Evolutionary conservation across 2,113 vertebrate species (phyloP).

Genomic region (Saguinus imperator): DNA sequence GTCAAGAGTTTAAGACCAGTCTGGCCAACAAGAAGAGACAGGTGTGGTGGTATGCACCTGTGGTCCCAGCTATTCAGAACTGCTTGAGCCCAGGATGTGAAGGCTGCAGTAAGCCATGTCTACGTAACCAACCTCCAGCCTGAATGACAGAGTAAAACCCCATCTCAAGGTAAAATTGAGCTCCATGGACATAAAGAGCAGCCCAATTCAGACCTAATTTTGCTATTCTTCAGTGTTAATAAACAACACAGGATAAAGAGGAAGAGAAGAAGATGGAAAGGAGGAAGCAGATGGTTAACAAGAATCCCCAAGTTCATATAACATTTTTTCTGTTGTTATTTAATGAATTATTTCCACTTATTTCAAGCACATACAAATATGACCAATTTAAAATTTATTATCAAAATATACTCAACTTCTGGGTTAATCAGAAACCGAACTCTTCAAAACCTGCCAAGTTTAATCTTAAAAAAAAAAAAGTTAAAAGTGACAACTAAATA

Average conservation of each 20-base stretch:
- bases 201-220: not conserved
- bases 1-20: too few species aligned
- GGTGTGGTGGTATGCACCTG: too few species aligned
- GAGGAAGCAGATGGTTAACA: constrained; percentile 40
- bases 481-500: constrained; percentile 10
- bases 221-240: not conserved
- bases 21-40: too few species aligned
- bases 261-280: constrained; percentile 41
- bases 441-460: not conserved
- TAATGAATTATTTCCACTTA: constrained; percentile 27
- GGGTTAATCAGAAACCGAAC: not conserved
- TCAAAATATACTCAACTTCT: constrained; percentile 40
- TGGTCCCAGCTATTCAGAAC: too few species aligned
- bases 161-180: not conserved
- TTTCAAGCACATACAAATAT: constrained; percentile 45
- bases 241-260: constrained; percentile 48
- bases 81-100: too few species aligned
- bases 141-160: too few species aligned
- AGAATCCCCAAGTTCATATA: constrained; percentile 23
- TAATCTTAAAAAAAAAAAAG: not conserved
- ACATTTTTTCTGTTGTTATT: too few species aligned
- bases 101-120: too few species aligned
- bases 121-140: too few species aligned
- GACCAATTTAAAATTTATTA: constrained; percentile 37
- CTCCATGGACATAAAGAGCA: not conserved